Conservation (phyloP, 2,888 invertebrate genomes). For the Ormyrus thymus region DNA sequence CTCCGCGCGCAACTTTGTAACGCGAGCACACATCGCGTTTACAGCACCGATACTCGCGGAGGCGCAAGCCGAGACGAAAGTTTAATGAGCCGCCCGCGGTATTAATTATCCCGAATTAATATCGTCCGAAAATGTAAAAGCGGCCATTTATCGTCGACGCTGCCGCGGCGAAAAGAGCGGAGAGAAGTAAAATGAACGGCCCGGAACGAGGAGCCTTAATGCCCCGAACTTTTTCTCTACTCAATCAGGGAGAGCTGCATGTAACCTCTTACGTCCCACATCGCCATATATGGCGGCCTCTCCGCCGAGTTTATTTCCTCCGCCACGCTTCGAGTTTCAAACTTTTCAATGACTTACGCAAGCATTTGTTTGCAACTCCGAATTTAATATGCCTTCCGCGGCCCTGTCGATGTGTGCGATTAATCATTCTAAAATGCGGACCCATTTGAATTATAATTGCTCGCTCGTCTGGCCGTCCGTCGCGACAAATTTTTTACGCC, state of each 20-base stretch:
- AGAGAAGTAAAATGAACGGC: neutral
- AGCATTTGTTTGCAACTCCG: neutral
- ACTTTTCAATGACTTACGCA: conserved; percentile 46
- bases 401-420: no score
- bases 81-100: conserved; percentile 23
- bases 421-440: no score
- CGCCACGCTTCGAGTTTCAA: conserved; percentile 29
- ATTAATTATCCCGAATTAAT: conserved; percentile 40
- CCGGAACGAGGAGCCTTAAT: conserved; percentile 10
- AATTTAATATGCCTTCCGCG: neutral
- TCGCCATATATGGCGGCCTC: conserved; percentile 37
- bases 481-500: no score
- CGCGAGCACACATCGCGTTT: no score
- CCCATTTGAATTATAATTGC: no score
- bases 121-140: conserved; percentile 15
- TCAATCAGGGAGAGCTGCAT: conserved; percentile 20
- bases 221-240: conserved; percentile 25
- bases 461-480: no score
- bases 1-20: no score
- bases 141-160: conserved; percentile 2
- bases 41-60: neutral
- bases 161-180: neutral
- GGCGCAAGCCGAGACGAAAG: conserved; percentile 10
- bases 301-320: conserved; percentile 38
- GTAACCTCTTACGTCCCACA: conserved; percentile 45